phyloP scores from a whole-genome alignment of 2,888 invertebrate genomes.

The Yponomeuta evonymella region DNA sequence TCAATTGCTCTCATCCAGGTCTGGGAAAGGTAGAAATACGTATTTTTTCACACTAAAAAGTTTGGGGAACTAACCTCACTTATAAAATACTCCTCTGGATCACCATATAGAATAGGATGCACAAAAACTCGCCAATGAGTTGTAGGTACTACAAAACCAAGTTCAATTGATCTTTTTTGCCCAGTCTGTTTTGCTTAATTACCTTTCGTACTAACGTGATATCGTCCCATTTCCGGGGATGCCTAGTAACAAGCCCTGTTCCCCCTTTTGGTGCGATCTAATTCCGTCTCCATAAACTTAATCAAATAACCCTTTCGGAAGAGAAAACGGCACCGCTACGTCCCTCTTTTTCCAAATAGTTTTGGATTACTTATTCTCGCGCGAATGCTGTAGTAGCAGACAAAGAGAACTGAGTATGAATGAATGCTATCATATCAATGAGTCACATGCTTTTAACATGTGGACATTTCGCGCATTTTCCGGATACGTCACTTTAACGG shows the following conservation, averaged over 20 bases:
- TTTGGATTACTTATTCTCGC: not conserved
- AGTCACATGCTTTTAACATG: constrained; percentile 7
- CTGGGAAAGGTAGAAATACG: not conserved
- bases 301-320: constrained; percentile 1
- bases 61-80: not conserved
- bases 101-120: too few species aligned
- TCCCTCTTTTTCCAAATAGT: not conserved
- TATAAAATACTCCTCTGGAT: not conserved
- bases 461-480: constrained; percentile 16
- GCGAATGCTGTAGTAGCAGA: not conserved
- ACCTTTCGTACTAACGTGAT: too few species aligned
- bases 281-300: not conserved
- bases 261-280: not conserved
- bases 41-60: not conserved
- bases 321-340: not conserved
- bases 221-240: too few species aligned
- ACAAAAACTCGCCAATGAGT: too few species aligned
- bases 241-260: too few species aligned
- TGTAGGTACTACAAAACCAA: too few species aligned
- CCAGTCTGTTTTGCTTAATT: too few species aligned
- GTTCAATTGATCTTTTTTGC: too few species aligned
- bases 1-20: not conserved
- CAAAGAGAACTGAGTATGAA: not conserved
- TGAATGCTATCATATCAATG: not conserved
- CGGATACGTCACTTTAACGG: constrained; percentile 10